Evolutionary conservation across 1,140 invertebrate genomes (phyloP), one percentile per base, ranked within the genome.

Genomic region (Drosophila parabipectinata): DNA sequence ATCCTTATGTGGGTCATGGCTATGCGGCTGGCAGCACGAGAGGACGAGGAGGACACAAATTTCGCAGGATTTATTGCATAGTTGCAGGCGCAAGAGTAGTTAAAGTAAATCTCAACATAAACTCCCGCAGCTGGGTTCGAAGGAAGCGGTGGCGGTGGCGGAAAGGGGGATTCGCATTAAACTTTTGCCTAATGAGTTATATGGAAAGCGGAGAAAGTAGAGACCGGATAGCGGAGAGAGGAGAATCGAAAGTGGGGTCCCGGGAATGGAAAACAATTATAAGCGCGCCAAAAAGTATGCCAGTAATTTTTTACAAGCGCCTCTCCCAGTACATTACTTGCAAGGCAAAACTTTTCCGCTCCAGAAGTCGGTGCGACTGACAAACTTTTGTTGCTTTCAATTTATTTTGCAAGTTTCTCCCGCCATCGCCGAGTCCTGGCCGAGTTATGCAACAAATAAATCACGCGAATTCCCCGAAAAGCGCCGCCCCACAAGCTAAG

Each of bases 121-220:
- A 67, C 68, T 53, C 64, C 61, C 54, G 48, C 63, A 68, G 66
- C 51, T 68, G 63, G 61, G 50, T 30, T 10, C 26, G 12, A 28
- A 44, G 6, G 5, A 14, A 6, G 15, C 7, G 14, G 39, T n/a
- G 39, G 39, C n/a, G 14, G n/a, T 14, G 12, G 39, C 32, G 45
- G 32, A 34, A 39, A 26, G 18, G 57, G 53, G 57, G 41, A 52
- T 61, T 50, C 58, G 69, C 56, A 64, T 58, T 73, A 79, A 85
- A 83, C 71, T 79, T 87, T 66, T 73, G 72, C 63, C 84, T 87
- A 88, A 87, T 87, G 83, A 87, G 83, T 88, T 87, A 88, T 88
- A 69, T 69, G 66, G 41, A 18, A 26, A 50, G 55, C 53, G 32
- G 48, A 28, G 15, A 10, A 15, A 18, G 26, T 4, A 9, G 28